phyloP scores from a whole-genome alignment of 2,888 invertebrate species.

The Liopterus haemorrhoidalis region DNA sequence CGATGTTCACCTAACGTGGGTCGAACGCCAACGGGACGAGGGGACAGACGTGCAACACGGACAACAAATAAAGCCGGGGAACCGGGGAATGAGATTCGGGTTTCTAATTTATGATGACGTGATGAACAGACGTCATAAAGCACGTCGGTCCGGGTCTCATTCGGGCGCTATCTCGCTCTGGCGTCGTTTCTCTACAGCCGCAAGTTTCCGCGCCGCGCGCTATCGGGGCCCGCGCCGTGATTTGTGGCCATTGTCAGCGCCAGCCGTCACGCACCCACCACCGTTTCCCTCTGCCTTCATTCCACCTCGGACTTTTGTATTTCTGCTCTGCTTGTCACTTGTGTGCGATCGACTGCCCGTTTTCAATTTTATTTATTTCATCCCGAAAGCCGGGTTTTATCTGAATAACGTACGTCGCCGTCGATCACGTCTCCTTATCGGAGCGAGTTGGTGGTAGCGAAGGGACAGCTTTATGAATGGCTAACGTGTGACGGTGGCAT shows the following conservation, averaged over 20 bases:
- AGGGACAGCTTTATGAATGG: too few species aligned
- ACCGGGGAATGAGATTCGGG: conserved; percentile 23
- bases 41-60: conserved; percentile 2
- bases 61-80: conserved; percentile 19
- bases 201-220: conserved; percentile 12
- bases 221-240: conserved; percentile 13
- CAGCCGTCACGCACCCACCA: conserved; percentile 10
- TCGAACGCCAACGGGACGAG: too few species aligned
- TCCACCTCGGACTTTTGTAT: neutral
- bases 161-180: conserved; percentile 4
- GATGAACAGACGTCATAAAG: conserved; percentile 40
- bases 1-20: too few species aligned
- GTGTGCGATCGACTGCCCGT: too few species aligned
- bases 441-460: too few species aligned
- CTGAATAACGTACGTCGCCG: too few species aligned
- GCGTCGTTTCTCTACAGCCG: conserved; percentile 7
- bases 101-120: conserved; percentile 36
- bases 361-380: too few species aligned
- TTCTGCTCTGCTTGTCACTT: too few species aligned
- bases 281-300: neutral
- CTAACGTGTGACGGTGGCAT: too few species aligned
- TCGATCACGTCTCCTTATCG: too few species aligned
- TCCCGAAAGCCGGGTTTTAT: too few species aligned
- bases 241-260: conserved; percentile 23
- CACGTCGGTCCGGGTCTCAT: conserved; percentile 23